phyloP scores from a whole-genome alignment of 1,140 invertebrate genomes.

The Cepaea nemoralis region DNA sequence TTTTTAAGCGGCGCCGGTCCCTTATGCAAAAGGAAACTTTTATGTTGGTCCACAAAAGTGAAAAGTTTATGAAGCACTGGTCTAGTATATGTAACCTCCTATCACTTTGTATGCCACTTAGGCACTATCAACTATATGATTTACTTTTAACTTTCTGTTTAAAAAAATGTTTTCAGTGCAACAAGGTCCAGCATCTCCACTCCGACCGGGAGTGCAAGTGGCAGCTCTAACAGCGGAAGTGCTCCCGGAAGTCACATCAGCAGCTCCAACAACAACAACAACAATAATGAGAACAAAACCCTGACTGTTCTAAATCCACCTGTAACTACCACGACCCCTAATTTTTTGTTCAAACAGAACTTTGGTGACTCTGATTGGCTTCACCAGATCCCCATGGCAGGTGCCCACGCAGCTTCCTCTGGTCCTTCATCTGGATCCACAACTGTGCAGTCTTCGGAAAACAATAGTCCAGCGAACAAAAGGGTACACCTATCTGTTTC shows the following conservation, averaged over 20 bases:
- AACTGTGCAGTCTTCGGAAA: conserved; percentile 52
- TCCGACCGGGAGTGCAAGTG: conserved; percentile 44
- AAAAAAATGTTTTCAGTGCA: conserved; percentile 27
- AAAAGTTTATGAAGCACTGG: too few relatives aligned
- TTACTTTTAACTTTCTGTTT: too few relatives aligned
- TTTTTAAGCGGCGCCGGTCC: too few relatives aligned
- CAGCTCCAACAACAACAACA: conserved; percentile 27
- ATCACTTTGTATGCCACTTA: too few relatives aligned
- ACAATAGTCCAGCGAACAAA: conserved; percentile 64
- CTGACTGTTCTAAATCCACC: conserved; percentile 30
- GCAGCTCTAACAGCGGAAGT: conserved; percentile 44
- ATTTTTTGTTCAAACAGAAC: conserved; percentile 34
- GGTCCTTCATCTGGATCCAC: conserved; percentile 39
- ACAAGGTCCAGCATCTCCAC: conserved; percentile 46
- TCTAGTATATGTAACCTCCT: too few relatives aligned
- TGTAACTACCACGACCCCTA: conserved; percentile 35
- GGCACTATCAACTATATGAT: too few relatives aligned
- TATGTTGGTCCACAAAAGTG: too few relatives aligned
- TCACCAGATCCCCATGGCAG: conserved; percentile 37
- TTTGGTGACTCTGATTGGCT: conserved; percentile 42
- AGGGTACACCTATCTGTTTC: conserved; percentile 62
- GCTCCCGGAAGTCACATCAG: conserved; percentile 36
- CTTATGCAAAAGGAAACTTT: too few relatives aligned
- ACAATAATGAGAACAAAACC: conserved; percentile 31
- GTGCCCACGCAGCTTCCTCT: conserved; percentile 42